A percentile compares a stretch with the other conserved stretches of the same genome.
Evolutionary conservation across 1,140 invertebrate species (phyloP).

Genomic region (Copidosoma floridanum): DNA sequence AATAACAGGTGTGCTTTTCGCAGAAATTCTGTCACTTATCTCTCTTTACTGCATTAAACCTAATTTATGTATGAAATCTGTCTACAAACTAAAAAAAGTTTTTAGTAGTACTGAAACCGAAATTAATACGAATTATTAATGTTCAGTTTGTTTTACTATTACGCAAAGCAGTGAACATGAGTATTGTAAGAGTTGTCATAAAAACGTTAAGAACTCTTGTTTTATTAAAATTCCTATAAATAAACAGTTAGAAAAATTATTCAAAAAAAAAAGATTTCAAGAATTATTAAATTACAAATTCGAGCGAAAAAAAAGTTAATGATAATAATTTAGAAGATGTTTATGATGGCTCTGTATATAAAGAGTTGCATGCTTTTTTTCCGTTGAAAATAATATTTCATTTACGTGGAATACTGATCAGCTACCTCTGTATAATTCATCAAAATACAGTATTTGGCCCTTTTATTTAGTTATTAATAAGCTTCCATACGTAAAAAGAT

Average conservation of each 20-base stretch:
- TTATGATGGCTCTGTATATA: neutral
- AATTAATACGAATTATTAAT: neutral
- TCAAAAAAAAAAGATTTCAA: neutral
- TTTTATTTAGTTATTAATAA: slow-evolving; percentile 35
- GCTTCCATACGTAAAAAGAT: slow-evolving; percentile 19
- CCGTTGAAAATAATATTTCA: neutral
- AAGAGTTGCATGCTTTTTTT: neutral
- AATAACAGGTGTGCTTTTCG: neutral
- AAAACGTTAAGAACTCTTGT: neutral
- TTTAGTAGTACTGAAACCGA: neutral
- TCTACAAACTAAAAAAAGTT: neutral
- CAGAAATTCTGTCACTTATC: neutral
- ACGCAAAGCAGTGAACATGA: neutral
- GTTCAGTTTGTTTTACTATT: neutral
- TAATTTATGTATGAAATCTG: neutral
- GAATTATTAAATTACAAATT: neutral
- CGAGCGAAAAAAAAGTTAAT: neutral
- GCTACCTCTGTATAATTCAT: slow-evolving; percentile 37
- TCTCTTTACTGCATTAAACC: neutral
- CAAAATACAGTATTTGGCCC: slow-evolving; percentile 40
- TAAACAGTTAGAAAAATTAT: neutral
- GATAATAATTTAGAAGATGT: neutral
- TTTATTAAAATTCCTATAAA: neutral
- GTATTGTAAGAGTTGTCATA: neutral
- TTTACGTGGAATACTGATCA: slow-evolving; percentile 7